phyloP scores from a whole-genome alignment of 2,888 invertebrate genomes.

The Diaprepes abbreviatus region DNA sequence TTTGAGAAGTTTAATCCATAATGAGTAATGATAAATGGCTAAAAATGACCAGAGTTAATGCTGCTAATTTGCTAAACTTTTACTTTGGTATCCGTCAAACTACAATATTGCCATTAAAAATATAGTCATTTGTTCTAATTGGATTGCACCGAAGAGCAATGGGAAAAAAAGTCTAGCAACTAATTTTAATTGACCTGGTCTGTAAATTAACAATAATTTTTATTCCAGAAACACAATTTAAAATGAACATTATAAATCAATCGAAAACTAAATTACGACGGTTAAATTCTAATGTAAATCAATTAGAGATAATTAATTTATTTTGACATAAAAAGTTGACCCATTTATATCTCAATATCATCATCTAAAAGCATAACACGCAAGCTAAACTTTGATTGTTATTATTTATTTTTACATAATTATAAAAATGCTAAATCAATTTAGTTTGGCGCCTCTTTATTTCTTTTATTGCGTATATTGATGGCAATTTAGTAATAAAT shows the following conservation, averaged over 20 bases:
- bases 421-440: constrained; percentile 35
- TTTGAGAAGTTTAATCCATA: too few relatives aligned
- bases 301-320: constrained; percentile 47
- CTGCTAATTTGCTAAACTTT: too few relatives aligned
- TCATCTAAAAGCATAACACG: constrained; percentile 13
- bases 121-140: too few relatives aligned
- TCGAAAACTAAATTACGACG: constrained; percentile 28
- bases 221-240: not conserved
- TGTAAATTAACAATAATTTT: constrained; percentile 1
- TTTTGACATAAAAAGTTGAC: constrained; percentile 44
- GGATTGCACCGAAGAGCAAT: too few relatives aligned
- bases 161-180: too few relatives aligned
- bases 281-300: constrained; percentile 36
- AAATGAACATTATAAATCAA: constrained; percentile 31
- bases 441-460: constrained; percentile 37
- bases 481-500: too few relatives aligned
- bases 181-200: constrained; percentile 9
- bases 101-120: too few relatives aligned
- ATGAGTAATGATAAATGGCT: too few relatives aligned
- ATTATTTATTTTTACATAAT: constrained; percentile 35
- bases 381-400: constrained; percentile 40
- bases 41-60: too few relatives aligned
- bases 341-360: constrained; percentile 29
- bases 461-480: too few relatives aligned
- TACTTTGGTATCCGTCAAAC: too few relatives aligned